Evolutionary conservation across 2,888 invertebrate species (phyloP), one percentile per base, ranked within the genome.

Genomic region (Tenthredo mesomela): DNA sequence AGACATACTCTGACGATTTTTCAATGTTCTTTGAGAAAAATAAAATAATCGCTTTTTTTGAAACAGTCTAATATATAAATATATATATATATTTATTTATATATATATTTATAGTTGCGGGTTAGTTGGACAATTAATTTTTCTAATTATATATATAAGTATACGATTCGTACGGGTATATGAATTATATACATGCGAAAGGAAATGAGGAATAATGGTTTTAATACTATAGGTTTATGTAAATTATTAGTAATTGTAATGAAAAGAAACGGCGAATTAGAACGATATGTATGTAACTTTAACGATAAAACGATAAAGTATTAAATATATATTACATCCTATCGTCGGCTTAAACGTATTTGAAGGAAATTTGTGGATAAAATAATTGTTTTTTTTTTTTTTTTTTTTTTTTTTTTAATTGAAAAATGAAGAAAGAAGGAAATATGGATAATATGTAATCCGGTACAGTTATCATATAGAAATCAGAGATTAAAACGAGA

Each of bases 91-190:
- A n/a, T n/a, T n/a, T n/a, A n/a, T n/a, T n/a, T n/a, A n/a, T n/a
- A n/a, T n/a, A n/a, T n/a, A n/a, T n/a, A n/a, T n/a, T n/a, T n/a
- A n/a, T 43, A 50, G 18, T 50, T 50, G 50, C 50, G 54, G 67
- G 29, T 67, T 29, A 2, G 29, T 67, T 67, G 29, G 67, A 33
- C 0, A 67, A 47, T 47, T 2, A 67, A 18, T 67, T 29, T 67
- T 67, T 67, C 67, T 67, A 67, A 67, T 67, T 29, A 65, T 65
- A 29, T 65, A 29, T 65, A 67, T 67, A 33, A 65, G 18, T n/a
- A 40, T 47, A 47, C 18, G 47, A 75, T 21, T 12, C 75, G 2
- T 47, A 18, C 18, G n/a, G 50, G 50, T 50, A 50, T n/a, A 50
- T 50, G 50, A 50, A 18, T 18, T 50, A 50, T 50, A 75, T 21